Conservation (phyloP, 2,797 vertebrate species). For the Mus spretus region DNA sequence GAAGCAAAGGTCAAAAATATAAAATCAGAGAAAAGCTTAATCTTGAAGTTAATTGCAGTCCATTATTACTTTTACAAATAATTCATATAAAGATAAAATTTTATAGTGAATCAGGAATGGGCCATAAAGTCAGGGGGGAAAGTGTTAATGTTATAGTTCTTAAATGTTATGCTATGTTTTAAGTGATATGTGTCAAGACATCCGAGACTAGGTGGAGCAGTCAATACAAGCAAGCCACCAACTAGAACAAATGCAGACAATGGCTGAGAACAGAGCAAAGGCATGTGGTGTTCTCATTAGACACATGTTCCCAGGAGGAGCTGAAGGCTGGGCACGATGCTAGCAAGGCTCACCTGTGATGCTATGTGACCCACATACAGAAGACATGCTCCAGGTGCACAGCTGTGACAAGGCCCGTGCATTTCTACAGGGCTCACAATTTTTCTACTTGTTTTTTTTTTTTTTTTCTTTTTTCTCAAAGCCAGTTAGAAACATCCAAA, state of each 20-base stretch:
- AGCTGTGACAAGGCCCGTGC: not conserved
- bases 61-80: conserved; percentile 47
- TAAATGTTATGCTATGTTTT: not conserved
- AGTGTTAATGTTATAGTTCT: not conserved
- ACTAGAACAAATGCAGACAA: not conserved
- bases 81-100: conserved; percentile 54
- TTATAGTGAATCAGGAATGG: not conserved
- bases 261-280: conserved; percentile 50
- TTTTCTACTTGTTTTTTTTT: conserved; percentile 37
- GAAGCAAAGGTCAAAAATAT: conserved; percentile 49
- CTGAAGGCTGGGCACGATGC: fast-evolving
- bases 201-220: not conserved
- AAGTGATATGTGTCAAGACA: not conserved
- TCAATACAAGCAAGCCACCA: not conserved
- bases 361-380: not conserved
- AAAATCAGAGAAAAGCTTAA: conserved; percentile 57
- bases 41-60: conserved; percentile 18
- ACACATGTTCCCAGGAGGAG: not conserved
- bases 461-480: not conserved
- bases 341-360: not conserved
- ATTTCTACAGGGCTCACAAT: not conserved
- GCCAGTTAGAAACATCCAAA: conserved; percentile 46
- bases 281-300: not conserved
- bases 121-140: not conserved
- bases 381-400: not conserved